A percentile compares a stretch with the other conserved stretches of the same genome.
These are phyloP conservation scores for Typhlomys cinereus DNA, from an alignment of 2,113 vertebrate species.

Conservation along the genomic window DNA sequence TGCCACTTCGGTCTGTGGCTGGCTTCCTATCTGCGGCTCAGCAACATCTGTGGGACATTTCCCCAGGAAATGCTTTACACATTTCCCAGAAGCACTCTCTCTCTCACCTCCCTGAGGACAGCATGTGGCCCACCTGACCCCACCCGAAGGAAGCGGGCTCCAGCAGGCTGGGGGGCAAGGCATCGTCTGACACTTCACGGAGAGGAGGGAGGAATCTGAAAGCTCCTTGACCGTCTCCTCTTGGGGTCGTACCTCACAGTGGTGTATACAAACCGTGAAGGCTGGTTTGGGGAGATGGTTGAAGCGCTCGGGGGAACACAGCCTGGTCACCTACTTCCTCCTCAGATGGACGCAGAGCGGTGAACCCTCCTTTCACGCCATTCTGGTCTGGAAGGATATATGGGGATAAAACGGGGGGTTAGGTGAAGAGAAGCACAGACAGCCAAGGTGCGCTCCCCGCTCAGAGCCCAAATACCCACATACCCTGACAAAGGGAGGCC, in stretches of 20 bases:
- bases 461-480: not conserved
- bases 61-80: not conserved
- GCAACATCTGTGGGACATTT: no score
- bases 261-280: no score
- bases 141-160: not conserved
- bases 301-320: no score
- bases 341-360: not conserved
- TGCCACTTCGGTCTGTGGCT: no score
- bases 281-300: no score
- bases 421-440: not conserved
- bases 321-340: conserved; percentile 18
- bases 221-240: not conserved
- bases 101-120: not conserved
- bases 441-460: not conserved
- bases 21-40: no score
- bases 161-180: not conserved
- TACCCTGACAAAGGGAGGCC: not conserved
- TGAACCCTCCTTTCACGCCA: not conserved
- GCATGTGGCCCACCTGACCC: not conserved
- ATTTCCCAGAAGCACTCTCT: not conserved
- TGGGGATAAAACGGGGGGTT: not conserved
- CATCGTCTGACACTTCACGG: not conserved
- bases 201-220: no score
- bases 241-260: not conserved
- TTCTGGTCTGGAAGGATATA: conserved; percentile 32